Evolutionary conservation across 2,888 invertebrate species (phyloP).

Genomic region (Exephanes ischioxanthus): DNA sequence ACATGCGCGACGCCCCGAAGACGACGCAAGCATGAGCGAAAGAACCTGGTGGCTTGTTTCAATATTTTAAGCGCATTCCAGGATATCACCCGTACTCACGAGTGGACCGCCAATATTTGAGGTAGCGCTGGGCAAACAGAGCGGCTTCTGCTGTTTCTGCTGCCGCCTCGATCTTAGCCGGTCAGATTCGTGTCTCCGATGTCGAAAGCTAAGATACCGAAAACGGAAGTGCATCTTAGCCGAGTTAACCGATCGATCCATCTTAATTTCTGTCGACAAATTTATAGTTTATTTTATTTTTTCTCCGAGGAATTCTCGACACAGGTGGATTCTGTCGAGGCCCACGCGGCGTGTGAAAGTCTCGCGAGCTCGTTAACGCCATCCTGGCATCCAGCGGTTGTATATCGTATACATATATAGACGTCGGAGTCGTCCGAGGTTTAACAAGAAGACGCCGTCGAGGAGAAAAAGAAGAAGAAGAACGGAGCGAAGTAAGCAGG

Average conservation of each 20-base stretch:
- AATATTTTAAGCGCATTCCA: constrained; percentile 80
- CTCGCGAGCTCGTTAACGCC: constrained; percentile 79
- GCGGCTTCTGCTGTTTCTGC: constrained; percentile 29
- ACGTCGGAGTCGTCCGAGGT: constrained; percentile 49
- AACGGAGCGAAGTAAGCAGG: constrained; percentile 19
- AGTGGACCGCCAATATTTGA: constrained; percentile 81
- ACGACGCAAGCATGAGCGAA: constrained; percentile 58
- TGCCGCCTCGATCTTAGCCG: background rate
- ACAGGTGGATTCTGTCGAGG: constrained; percentile 26
- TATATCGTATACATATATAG: constrained; percentile 14
- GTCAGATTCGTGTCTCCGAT: background rate
- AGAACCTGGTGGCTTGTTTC: constrained; percentile 74
- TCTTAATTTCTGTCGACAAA: background rate
- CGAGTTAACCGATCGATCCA: too few relatives aligned
- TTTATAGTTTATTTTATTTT: background rate
- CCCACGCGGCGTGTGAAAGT: constrained; percentile 75
- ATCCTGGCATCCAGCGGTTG: constrained; percentile 68
- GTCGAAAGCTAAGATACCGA: background rate
- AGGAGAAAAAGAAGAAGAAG: constrained; percentile 49
- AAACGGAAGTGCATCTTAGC: background rate
- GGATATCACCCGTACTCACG: constrained; percentile 75
- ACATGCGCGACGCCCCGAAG: constrained; percentile 30
- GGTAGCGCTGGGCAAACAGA: constrained; percentile 64
- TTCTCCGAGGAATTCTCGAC: constrained; percentile 18
- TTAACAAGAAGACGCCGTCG: constrained; percentile 50